Evolutionary conservation across 2,113 vertebrate genomes (phyloP), one percentile per base, ranked within the genome.

Genomic region (Alaudala cheleensis): DNA sequence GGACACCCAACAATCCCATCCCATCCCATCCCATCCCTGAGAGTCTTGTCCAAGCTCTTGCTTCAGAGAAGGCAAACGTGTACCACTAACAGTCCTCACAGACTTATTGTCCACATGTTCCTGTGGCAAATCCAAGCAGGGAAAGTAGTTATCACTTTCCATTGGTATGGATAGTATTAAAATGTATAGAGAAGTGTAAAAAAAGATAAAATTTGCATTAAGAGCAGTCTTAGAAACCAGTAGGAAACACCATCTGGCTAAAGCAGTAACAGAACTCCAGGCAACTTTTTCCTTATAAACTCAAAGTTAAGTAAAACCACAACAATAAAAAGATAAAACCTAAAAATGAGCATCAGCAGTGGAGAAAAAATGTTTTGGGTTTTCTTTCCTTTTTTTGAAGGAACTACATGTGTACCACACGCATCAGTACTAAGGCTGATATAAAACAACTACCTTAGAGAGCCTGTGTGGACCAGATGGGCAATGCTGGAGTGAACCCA

Each of bases 321-420:
- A 34, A 28, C 2, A 2, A 5, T 56, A 28, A 79, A 79, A 74
- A 84, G 65, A 45, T 49, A 42, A 51, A 67, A 72, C 57, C 11
- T 72, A 45, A 73, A 81, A 78, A 62, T 0, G 1, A 79, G 28
- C 51, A 54, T 11, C 22, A 15, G 5, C 26, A 26, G 2, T 9
- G 65, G 20, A 45, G 23, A 31, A 49, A 60, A 88, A 60, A 34
- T 4, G 18, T 2, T 44, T 64, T 45, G 44, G 39, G 4, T 17
- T 1, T 26, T 4, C 13, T 42, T 20, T 1, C 4, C 1, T 34
- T 33, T 78, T 66, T 90, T 19, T 44, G 37, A 66, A 77, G 69
- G 51, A 66, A 50, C 42, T 26, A 10, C 1, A 0, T 0, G 0
- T 26, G 56, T 11, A 39, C 39, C 39, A 44, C 71, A 49, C 0